These are phyloP conservation scores for Clarias macrocephalus DNA, from an alignment of 2,113 vertebrate genomes.

Conservation along the genomic window DNA sequence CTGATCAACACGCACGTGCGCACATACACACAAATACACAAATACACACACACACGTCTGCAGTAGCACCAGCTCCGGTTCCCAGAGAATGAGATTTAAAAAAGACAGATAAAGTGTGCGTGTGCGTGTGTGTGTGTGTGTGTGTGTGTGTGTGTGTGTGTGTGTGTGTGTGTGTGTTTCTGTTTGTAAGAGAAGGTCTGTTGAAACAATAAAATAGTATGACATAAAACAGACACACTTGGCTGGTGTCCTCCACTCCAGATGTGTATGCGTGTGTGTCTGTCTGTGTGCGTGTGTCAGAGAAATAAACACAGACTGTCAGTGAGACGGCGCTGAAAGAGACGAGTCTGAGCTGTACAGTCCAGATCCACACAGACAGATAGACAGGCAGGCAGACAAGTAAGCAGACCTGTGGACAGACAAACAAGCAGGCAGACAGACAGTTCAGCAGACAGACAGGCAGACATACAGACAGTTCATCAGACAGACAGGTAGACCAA, in stretches of 20 bases:
- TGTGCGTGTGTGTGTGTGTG: slow-evolving; percentile 12
- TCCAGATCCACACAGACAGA: slow-evolving; percentile 8
- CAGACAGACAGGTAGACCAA: not conserved
- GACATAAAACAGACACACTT: slow-evolving; percentile 32
- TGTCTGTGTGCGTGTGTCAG: slow-evolving; percentile 33
- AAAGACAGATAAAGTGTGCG: slow-evolving; percentile 12
- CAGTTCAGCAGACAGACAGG: not conserved
- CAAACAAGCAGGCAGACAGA: not conserved
- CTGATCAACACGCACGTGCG: not conserved
- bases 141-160: not conserved
- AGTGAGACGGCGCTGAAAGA: not conserved
- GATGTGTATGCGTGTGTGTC: slow-evolving; percentile 30
- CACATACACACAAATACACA: not conserved
- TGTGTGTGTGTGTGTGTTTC: slow-evolving; percentile 20
- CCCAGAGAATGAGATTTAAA: slow-evolving; percentile 32
- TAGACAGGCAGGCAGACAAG: not conserved
- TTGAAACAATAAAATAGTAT: slow-evolving; percentile 28
- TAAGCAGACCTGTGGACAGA: not conserved
- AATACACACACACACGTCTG: slow-evolving; percentile 21
- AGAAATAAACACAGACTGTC: slow-evolving; percentile 45
- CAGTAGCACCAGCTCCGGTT: slow-evolving; percentile 42
- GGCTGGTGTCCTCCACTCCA: slow-evolving; percentile 35
- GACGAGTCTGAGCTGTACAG: slow-evolving; percentile 8
- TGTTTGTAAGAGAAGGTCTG: slow-evolving; percentile 16
- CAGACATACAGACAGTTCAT: not conserved